Conservation (phyloP, 2,113 vertebrate species). For the Promerops cafer region DNA sequence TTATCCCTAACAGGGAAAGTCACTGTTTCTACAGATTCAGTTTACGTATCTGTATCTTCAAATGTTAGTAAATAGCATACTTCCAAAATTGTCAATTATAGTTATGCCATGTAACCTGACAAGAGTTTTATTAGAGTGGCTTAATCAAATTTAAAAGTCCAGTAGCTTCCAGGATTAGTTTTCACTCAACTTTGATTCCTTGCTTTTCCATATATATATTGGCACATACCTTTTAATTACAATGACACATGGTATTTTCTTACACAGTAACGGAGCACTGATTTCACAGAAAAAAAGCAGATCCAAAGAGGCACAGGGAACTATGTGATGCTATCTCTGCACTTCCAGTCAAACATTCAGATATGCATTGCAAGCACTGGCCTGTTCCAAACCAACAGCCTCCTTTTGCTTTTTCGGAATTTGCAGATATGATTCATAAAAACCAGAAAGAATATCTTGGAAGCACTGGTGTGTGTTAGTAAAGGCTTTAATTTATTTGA, state of each 20-base stretch:
- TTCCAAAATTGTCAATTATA: not conserved
- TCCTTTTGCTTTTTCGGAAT: not conserved
- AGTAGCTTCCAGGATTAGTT: not conserved
- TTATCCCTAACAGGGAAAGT: not conserved
- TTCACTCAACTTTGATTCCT: not conserved
- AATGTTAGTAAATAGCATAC: not conserved
- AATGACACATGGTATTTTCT: not conserved
- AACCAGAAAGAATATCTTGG: not conserved
- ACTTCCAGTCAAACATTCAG: not conserved
- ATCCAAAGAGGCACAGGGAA: not conserved
- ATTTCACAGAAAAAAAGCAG: not conserved
- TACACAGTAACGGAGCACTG: not conserved
- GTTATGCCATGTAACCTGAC: not conserved
- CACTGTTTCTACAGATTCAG: not conserved
- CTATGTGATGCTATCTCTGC: not conserved
- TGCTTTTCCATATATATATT: not conserved
- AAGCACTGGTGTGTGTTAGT: not conserved
- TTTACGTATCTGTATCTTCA: not conserved
- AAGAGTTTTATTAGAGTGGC: not conserved
- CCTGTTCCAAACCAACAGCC: not conserved
- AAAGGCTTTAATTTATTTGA: not conserved
- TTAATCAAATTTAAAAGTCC: not conserved
- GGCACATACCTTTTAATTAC: not conserved
- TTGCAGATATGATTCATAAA: not conserved
- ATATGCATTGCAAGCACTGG: not conserved